Base-by-base conservation (phyloP, 2,888 invertebrate genomes). In the Drosophila flavopinicola region DNA sequence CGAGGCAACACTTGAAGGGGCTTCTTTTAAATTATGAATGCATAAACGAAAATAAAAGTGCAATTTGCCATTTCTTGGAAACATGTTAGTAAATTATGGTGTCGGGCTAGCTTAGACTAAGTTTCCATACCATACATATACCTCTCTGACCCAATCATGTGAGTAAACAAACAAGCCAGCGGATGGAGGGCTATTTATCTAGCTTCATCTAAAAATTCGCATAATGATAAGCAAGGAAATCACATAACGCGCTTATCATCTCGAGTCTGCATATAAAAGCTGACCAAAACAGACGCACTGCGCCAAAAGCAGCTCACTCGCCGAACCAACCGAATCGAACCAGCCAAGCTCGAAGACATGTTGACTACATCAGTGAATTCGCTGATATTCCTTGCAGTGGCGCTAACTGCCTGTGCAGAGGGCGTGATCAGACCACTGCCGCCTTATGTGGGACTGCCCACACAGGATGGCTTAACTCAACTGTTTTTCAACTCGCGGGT, bases 401-500 rank as follows among this genome's bases (percentile, higher is more conserved):
- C 59, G 1, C 10, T 69, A 25, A 49, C 33, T 3, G 42, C 47
- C 11, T 53, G 60, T 1, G 27, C 37, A 10, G 42, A 75, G 32
- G 59, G 45, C 1, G 30, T 69, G 15, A 49, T 53, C 3, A 32
- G 61, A 4, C 87, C 87, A 0, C 13, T 85, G 63, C 86, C 86
- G 0, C 86, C 86, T 0, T 57, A 87, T 39, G 68, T 85, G 58
- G 87, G 79, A 3, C 39, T 79, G 24, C 83, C 86, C 38, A 77
- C 72, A 0, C 66, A 75, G 42, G 87, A 88, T 30, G 83, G 85
- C 3, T 64, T 89, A 15, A 78, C 88, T 1, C 75, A 71, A 3
- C 58, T 89, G 17, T 84, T 88, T 51, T 77, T 88, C 9, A 77
- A 59, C 25, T 82, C 88, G 1, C 75, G 76, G n/a, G 61, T 82